phyloP scores from a whole-genome alignment of 2,113 vertebrate genomes.

The Paedocypris sp. region DNA sequence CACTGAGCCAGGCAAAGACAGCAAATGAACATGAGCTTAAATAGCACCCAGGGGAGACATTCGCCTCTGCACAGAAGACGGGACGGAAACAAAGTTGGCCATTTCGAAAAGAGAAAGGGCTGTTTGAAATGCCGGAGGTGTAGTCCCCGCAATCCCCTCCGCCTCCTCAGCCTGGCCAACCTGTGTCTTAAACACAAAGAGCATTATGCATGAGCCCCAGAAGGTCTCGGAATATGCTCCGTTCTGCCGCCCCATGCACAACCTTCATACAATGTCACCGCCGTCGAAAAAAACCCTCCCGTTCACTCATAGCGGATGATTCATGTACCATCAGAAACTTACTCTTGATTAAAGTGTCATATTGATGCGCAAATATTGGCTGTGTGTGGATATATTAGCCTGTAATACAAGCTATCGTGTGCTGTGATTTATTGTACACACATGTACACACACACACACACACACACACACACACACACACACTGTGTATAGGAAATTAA shows the following conservation, averaged over 20 bases:
- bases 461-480: too few relatives aligned
- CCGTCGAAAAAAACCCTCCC: slow-evolving; percentile 27
- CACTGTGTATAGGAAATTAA: too few relatives aligned
- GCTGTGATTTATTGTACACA: too few relatives aligned
- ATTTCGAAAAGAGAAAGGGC: slow-evolving; percentile 34
- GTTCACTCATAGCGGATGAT: slow-evolving; percentile 28
- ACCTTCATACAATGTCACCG: slow-evolving; percentile 39
- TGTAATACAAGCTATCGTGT: too few relatives aligned
- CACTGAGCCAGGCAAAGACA: slow-evolving; percentile 24
- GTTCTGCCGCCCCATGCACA: slow-evolving; percentile 48
- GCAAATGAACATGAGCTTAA: slow-evolving; percentile 6
- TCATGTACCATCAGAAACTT: background rate
- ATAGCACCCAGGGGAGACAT: slow-evolving; percentile 16
- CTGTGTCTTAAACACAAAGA: slow-evolving; percentile 58
- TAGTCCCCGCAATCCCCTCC: slow-evolving; percentile 36
- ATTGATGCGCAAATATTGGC: too few relatives aligned
- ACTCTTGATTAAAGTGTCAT: too few relatives aligned
- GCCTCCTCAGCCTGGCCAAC: slow-evolving; percentile 51
- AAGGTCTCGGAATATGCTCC: slow-evolving; percentile 52
- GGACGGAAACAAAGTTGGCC: slow-evolving; percentile 47
- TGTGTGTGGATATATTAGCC: too few relatives aligned
- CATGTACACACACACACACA: too few relatives aligned
- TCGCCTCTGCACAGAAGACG: slow-evolving; percentile 48
- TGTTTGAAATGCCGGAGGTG: slow-evolving; percentile 56
- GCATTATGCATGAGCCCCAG: slow-evolving; percentile 72